Conservation (phyloP, 2,888 invertebrate genomes). For the Phorcus lineatus region DNA sequence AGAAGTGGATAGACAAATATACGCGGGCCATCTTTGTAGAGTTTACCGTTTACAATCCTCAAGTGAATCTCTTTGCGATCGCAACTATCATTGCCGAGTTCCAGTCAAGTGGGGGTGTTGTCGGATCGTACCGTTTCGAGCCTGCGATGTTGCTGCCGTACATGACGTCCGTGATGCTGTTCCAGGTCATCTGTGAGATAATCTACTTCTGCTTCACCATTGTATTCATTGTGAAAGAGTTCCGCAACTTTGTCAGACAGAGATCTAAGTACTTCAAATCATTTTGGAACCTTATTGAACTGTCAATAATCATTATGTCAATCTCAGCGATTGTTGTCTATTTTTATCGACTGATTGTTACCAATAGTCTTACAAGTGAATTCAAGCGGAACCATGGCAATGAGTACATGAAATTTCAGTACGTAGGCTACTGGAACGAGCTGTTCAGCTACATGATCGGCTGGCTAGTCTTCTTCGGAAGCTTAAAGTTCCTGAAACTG, state of each 20-base stretch:
- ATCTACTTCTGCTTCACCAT: slow-evolving; percentile 64
- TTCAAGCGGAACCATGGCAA: slow-evolving; percentile 75
- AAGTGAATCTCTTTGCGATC: slow-evolving; percentile 72
- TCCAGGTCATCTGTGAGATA: slow-evolving; percentile 69
- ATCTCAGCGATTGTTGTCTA: slow-evolving; percentile 70
- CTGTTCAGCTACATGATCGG: slow-evolving; percentile 76
- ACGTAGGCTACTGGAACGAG: slow-evolving; percentile 76
- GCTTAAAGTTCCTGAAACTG: slow-evolving; percentile 77
- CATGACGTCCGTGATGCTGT: slow-evolving; percentile 63
- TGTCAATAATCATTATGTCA: slow-evolving; percentile 69
- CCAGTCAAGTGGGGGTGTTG: slow-evolving; percentile 68
- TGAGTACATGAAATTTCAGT: slow-evolving; percentile 75
- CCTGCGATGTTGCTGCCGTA: slow-evolving; percentile 72
- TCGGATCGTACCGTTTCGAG: slow-evolving; percentile 71
- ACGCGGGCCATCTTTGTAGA: slow-evolving; percentile 78
- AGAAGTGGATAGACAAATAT: slow-evolving; percentile 77
- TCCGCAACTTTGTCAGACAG: slow-evolving; percentile 65
- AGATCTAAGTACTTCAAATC: slow-evolving; percentile 68
- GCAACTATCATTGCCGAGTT: slow-evolving; percentile 72
- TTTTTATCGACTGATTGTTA: slow-evolving; percentile 68
- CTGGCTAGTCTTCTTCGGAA: slow-evolving; percentile 77
- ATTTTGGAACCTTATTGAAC: slow-evolving; percentile 70
- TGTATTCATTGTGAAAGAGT: slow-evolving; percentile 72
- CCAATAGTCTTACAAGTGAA: slow-evolving; percentile 71
- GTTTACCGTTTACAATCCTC: slow-evolving; percentile 78